These are phyloP conservation scores for Narcine bancroftii DNA, from an alignment of 2,113 vertebrate species.

Conservation along the genomic window DNA sequence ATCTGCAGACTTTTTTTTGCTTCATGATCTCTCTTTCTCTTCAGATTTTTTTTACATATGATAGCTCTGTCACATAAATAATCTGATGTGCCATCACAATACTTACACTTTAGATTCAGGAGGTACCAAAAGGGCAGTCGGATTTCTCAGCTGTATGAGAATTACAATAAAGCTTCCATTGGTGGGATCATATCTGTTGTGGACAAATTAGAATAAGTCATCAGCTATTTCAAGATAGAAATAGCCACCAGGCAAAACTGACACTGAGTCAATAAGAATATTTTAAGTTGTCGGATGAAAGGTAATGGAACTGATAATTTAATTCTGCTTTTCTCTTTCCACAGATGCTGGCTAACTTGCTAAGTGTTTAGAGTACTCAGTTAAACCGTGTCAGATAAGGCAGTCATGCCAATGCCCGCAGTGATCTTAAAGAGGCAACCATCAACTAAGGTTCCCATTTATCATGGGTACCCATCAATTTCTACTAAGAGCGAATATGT, in stretches of 20 bases:
- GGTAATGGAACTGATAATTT: too few species aligned
- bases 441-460: background rate
- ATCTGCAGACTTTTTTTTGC: too few species aligned
- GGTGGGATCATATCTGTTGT: conserved; percentile 56
- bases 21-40: too few species aligned
- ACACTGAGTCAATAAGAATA: background rate
- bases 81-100: background rate
- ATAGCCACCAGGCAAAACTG: background rate
- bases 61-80: background rate
- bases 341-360: too few species aligned
- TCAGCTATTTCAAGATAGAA: background rate
- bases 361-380: too few species aligned
- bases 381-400: too few species aligned
- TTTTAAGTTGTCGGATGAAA: background rate
- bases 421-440: background rate
- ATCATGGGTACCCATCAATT: background rate
- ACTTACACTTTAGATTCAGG: conserved; percentile 69
- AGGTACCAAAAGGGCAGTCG: conserved; percentile 51
- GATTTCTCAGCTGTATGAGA: conserved; percentile 55
- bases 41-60: too few species aligned
- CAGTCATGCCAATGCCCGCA: background rate
- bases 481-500: background rate
- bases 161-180: conserved; percentile 65
- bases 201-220: conserved; percentile 40
- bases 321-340: too few species aligned